Base-by-base conservation (phyloP, 2,888 invertebrate species). In the Drosophila quasianomalipes region DNA sequence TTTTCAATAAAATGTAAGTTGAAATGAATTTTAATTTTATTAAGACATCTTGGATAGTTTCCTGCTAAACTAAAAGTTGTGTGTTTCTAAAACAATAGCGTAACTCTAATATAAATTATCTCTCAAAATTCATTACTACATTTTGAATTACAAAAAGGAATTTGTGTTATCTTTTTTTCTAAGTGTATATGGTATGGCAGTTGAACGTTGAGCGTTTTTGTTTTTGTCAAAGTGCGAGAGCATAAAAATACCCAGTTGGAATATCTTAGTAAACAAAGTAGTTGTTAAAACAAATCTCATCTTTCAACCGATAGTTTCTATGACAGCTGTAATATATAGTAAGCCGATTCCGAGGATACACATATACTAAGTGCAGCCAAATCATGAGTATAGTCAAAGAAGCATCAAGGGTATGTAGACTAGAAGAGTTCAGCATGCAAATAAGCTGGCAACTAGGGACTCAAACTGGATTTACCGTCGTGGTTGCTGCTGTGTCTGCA, bases 391-490 rank as follows among this genome's bases (percentile, higher is more conserved):
- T 9, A 47, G 22, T 14, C 7, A 22, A 44, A 30, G 12, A 30
- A 19, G 12, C 12, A 30, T 12, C 51, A 19, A 51, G 60, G 28
- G n/a, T 3, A 31, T 26, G 26, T 14, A 22, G 26, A 33, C 22
- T 7, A 26, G 41, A 70, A 58, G 72, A 67, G 71, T 71, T 73
- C 73, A 55, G 39, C 87, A 89, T 89, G 84, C 71, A 86, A 83
- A 83, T 84, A 70, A 79, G 82, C 69, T 71, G 35, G 60, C 60
- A 66, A 49, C 54, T 30, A 37, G 57, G 49, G 35, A 66, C 59
- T 37, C 51, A 31, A 71, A 30, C 41, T 63, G 66, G 44, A 59
- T 70, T 55, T 52, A 35, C 14, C 33, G 22, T 53, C 52, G 41
- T 67, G 70, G 70, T 64, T 77, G 59, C 41, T 60, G 52, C 37